Percentiles rank a stretch among this genome's conserved stretches.
phyloP scores from a whole-genome alignment of 2,888 invertebrate species.

The Ryuthela nishihirai region DNA sequence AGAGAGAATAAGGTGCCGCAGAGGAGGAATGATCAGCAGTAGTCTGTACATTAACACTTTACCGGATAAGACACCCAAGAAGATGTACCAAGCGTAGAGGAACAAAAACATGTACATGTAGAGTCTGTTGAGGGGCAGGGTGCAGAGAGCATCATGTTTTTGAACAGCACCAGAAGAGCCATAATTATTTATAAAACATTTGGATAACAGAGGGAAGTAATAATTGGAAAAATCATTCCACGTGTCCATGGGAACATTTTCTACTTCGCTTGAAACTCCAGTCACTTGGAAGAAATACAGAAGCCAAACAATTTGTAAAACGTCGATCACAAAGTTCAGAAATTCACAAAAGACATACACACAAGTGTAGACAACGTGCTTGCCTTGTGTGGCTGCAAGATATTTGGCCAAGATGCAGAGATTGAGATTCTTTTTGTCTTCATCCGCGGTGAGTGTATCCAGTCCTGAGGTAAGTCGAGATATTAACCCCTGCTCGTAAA shows the following conservation, averaged over 20 bases:
- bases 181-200: not conserved
- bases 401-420: conserved; percentile 22
- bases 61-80: conserved; percentile 10
- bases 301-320: conserved; percentile 19
- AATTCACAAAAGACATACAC: conserved; percentile 18
- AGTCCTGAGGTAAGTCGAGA: conserved; percentile 3
- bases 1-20: not conserved
- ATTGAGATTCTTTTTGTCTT: conserved; percentile 7
- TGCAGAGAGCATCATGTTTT: not conserved
- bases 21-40: not conserved
- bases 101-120: conserved; percentile 25
- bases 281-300: conserved; percentile 26
- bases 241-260: not conserved
- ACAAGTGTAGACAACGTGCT: conserved; percentile 8
- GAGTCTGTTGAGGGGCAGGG: not conserved
- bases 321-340: conserved; percentile 5
- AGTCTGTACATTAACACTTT: conserved; percentile 14
- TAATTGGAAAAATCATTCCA: conserved; percentile 17
- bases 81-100: conserved; percentile 22
- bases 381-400: conserved; percentile 16
- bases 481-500: conserved; percentile 15
- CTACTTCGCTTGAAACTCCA: conserved; percentile 12
- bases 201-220: conserved; percentile 9
- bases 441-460: not conserved
- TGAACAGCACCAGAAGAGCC: not conserved